phyloP scores from a whole-genome alignment of 2,113 vertebrate species.

The Willisornis vidua region DNA sequence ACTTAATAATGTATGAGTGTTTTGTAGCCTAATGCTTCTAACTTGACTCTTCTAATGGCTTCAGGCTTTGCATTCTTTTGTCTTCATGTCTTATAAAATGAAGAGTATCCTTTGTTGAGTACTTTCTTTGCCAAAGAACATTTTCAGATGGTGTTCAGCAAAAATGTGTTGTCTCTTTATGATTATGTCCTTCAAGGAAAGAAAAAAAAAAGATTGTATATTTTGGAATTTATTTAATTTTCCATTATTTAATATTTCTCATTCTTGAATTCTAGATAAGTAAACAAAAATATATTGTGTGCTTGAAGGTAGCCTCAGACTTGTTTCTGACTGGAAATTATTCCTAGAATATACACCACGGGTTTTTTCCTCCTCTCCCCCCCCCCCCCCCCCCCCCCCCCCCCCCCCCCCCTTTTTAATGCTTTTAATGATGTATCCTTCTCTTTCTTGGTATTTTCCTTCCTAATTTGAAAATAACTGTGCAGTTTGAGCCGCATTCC shows the following conservation, averaged over 20 bases:
- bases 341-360: fast-evolving
- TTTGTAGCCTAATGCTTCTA: constrained; percentile 50
- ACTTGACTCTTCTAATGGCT: constrained; percentile 47
- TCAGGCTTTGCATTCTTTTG: constrained; percentile 19
- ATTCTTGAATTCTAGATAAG: background rate
- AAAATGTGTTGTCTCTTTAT: background rate
- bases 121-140: background rate
- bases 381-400: too few species aligned
- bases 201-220: background rate
- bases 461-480: background rate
- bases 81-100: background rate
- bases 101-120: background rate
- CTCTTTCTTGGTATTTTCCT: background rate
- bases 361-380: too few species aligned
- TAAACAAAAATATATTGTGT: background rate
- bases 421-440: background rate
- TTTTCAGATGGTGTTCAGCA: constrained; percentile 1
- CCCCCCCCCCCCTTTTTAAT: too few species aligned
- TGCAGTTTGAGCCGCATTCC: background rate
- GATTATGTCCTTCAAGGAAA: background rate
- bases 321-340: background rate
- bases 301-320: background rate
- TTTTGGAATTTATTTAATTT: background rate
- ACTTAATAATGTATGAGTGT: constrained; percentile 58
- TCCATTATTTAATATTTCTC: background rate